phyloP scores from a whole-genome alignment of 2,888 invertebrate genomes.

The Papilio gigon region DNA sequence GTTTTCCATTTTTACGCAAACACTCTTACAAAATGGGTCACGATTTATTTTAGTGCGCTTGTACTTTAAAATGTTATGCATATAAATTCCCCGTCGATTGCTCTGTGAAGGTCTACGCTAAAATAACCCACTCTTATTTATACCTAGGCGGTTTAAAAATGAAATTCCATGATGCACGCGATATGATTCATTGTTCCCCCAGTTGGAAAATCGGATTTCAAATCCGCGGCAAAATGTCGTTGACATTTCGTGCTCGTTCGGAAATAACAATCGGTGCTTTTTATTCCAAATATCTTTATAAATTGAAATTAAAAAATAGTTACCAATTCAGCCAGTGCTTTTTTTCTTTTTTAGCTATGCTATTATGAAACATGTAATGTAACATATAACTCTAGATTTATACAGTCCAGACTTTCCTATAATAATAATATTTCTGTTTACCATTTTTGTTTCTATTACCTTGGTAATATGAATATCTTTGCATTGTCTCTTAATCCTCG shows the following conservation, averaged over 20 bases:
- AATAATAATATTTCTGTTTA: too few species aligned
- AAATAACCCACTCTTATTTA: constrained; percentile 62
- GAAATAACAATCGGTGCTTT: constrained; percentile 44
- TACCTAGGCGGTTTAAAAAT: constrained; percentile 59
- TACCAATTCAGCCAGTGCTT: neutral
- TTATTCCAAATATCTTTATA: neutral
- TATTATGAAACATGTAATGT: neutral
- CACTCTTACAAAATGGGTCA: constrained; percentile 69
- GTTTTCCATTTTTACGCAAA: constrained; percentile 66
- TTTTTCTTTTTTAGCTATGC: too few species aligned
- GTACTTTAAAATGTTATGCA: constrained; percentile 51
- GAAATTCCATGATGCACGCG: constrained; percentile 67
- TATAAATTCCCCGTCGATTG: constrained; percentile 57
- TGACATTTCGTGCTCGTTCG: constrained; percentile 70
- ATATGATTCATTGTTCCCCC: constrained; percentile 72
- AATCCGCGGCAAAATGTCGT: constrained; percentile 69
- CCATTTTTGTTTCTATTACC: too few species aligned
- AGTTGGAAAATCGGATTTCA: constrained; percentile 66
- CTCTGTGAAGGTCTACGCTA: constrained; percentile 59
- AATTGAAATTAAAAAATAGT: neutral
- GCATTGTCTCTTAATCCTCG: constrained; percentile 11
- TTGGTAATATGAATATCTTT: neutral
- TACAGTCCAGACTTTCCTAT: neutral
- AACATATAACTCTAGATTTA: neutral
- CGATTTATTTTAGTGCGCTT: constrained; percentile 62